Conservation (phyloP, 1,140 invertebrate species). For the Laodelphax striatellus region DNA sequence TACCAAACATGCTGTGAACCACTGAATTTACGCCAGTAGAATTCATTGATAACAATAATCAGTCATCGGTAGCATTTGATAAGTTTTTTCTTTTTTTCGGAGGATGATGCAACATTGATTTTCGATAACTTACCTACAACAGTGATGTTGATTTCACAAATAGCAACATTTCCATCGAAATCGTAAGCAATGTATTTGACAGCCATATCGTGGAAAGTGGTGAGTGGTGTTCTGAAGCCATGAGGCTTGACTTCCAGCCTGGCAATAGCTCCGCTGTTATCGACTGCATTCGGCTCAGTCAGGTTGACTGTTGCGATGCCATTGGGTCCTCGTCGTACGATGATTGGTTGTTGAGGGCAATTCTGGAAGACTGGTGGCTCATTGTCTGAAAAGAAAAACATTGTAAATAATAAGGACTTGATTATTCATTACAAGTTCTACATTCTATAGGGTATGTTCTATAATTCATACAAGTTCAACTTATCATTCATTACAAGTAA, state of each 20-base stretch:
- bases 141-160: constrained; percentile 92
- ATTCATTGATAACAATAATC: no score
- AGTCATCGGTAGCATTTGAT: no score
- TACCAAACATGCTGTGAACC: no score
- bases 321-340: constrained; percentile 76
- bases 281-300: constrained; percentile 80
- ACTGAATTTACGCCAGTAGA: no score
- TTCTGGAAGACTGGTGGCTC: constrained; percentile 94
- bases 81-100: no score
- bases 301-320: constrained; percentile 83
- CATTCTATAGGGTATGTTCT: no score
- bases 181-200: constrained; percentile 94
- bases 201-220: constrained; percentile 81
- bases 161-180: constrained; percentile 92
- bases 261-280: constrained; percentile 90
- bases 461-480: no score
- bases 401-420: no score
- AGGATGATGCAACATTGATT: no score
- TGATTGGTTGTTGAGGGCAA: constrained; percentile 82
- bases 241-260: constrained; percentile 81
- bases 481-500: no score
- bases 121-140: constrained; percentile 48
- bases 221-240: constrained; percentile 79
- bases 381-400: constrained; percentile 50
- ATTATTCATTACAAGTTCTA: no score